Evolutionary conservation across 2,113 vertebrate species (phyloP).

Genomic region (Narcine bancroftii): DNA sequence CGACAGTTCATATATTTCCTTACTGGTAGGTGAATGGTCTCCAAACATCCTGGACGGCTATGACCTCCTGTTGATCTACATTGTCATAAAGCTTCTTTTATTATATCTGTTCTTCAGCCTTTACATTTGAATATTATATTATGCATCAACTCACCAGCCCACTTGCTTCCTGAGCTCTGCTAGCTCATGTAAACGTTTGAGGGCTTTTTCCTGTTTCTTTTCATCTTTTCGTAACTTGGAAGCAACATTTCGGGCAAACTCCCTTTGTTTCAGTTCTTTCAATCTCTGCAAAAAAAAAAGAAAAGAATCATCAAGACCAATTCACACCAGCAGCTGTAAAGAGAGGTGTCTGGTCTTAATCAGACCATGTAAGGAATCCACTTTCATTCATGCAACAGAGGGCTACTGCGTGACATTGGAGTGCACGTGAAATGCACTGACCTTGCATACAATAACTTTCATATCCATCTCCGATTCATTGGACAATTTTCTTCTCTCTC

Average conservation of each 20-base stretch:
- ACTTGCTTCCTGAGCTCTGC: constrained; percentile 66
- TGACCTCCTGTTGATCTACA: too few species aligned
- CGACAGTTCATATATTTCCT: too few species aligned
- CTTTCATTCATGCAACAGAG: neutral
- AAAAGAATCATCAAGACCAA: constrained; percentile 31
- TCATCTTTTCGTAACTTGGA: constrained; percentile 79
- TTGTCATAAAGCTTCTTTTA: neutral
- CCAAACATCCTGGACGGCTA: too few species aligned
- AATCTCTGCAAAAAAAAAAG: constrained; percentile 63
- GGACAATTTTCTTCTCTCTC: neutral
- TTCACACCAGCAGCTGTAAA: neutral
- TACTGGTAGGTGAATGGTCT: too few species aligned
- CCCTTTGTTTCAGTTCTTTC: constrained; percentile 87
- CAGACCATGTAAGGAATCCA: neutral
- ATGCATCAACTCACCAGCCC: constrained; percentile 56
- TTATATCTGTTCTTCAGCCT: neutral
- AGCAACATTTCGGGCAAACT: constrained; percentile 79
- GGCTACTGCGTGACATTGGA: neutral
- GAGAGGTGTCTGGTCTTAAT: neutral
- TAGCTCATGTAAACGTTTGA: constrained; percentile 70
- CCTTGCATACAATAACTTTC: neutral
- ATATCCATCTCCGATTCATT: neutral
- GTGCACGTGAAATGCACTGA: too few species aligned
- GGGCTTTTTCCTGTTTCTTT: constrained; percentile 70
- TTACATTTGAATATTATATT: constrained; percentile 38